phyloP scores from a whole-genome alignment of 2,113 vertebrate genomes.

The Mirounga angustirostris region DNA sequence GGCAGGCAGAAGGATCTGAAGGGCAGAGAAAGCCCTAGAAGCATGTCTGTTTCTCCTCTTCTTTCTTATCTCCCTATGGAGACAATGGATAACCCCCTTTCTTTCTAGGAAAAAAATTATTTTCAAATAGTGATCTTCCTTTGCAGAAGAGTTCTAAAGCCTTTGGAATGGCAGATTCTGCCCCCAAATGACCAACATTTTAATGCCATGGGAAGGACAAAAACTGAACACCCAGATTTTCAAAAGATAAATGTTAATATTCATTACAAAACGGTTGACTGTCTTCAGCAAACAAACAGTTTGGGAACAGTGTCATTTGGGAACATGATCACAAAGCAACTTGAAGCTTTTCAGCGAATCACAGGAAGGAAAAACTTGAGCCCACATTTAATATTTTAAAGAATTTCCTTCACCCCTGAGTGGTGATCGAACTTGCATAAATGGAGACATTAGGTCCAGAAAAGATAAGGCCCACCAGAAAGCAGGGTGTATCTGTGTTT shows the following conservation, averaged over 20 bases:
- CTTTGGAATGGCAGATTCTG: not conserved
- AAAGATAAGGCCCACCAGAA: accelerated
- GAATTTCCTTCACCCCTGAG: not conserved
- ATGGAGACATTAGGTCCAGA: not conserved
- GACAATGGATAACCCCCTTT: not conserved
- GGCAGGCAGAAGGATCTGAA: not conserved
- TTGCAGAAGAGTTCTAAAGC: not conserved
- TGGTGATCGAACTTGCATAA: not conserved
- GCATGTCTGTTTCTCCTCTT: accelerated
- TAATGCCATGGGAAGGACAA: not conserved
- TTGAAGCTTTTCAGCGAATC: not conserved
- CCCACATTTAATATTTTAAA: not conserved
- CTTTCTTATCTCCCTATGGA: not conserved
- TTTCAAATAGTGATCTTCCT: not conserved
- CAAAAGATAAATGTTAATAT: not conserved
- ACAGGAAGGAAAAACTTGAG: not conserved
- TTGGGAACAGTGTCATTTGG: not conserved
- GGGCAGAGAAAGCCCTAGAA: not conserved
- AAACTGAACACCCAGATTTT: not conserved
- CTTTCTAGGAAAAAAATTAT: not conserved
- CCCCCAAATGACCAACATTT: not conserved
- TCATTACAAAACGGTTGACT: not conserved
- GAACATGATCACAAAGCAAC: not conserved
- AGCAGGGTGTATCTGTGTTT: not conserved
- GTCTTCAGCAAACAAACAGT: not conserved